Evolutionary conservation across 2,888 invertebrate genomes (phyloP).

Genomic region (Psylliodes chrysocephalus): DNA sequence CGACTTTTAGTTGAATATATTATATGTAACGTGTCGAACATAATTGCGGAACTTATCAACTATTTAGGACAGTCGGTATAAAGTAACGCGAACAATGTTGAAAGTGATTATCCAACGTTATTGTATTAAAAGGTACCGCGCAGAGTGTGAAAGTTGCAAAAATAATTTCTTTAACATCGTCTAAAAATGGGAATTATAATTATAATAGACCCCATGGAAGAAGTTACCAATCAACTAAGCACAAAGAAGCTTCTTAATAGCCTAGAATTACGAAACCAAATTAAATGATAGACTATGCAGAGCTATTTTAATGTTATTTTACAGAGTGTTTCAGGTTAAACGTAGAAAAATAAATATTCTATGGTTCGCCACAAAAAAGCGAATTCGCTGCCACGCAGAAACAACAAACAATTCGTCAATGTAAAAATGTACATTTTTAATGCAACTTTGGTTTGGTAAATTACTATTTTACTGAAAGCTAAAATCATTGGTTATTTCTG

Average conservation of each 20-base stretch:
- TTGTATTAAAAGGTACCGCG: constrained; percentile 13
- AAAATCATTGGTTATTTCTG: too few species aligned
- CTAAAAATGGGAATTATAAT: constrained; percentile 11
- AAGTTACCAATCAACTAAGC: constrained; percentile 13
- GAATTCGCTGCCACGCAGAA: too few species aligned
- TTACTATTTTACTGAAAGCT: too few species aligned
- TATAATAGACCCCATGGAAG: constrained; percentile 9
- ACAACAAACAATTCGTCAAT: too few species aligned
- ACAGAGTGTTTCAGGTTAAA: too few species aligned
- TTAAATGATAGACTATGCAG: not conserved
- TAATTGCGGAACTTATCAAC: constrained; percentile 9
- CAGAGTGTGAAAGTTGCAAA: constrained; percentile 16
- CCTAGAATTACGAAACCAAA: constrained; percentile 6
- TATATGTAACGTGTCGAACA: not conserved
- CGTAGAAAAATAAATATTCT: too few species aligned
- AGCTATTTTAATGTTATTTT: not conserved
- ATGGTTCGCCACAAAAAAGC: too few species aligned
- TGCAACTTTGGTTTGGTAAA: too few species aligned
- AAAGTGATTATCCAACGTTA: constrained; percentile 11
- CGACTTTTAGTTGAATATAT: too few species aligned
- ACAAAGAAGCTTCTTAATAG: constrained; percentile 4
- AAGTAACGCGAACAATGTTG: constrained; percentile 7
- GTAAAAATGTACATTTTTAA: too few species aligned
- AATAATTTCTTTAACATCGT: constrained; percentile 14
- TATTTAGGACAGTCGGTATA: constrained; percentile 4